Conservation (phyloP, 2,888 invertebrate species). For the Drosophila paramelanica region DNA sequence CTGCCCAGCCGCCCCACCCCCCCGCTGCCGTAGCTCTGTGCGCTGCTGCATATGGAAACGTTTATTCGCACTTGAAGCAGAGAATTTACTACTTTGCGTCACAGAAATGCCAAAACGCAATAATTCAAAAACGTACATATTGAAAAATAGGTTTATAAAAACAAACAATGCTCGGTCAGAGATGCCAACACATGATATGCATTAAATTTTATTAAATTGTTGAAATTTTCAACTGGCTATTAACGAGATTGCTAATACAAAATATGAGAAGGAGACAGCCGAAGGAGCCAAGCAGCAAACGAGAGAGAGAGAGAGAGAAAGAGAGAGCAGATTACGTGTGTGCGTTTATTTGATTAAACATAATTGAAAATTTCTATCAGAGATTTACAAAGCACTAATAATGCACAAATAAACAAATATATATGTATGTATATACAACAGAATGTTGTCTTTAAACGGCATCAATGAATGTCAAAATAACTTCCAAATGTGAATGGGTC, state of each 20-base stretch:
- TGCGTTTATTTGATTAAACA: slow-evolving; percentile 19
- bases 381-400: slow-evolving; percentile 32
- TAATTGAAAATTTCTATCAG: slow-evolving; percentile 33
- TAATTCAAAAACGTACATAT: slow-evolving; percentile 68
- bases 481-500: slow-evolving; percentile 32
- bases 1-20: not conserved
- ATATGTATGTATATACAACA: slow-evolving; percentile 12
- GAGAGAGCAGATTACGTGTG: not conserved
- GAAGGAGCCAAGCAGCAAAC: too few species aligned
- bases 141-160: slow-evolving; percentile 68
- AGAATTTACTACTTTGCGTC: slow-evolving; percentile 76
- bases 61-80: slow-evolving; percentile 60
- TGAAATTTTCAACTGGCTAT: slow-evolving; percentile 53
- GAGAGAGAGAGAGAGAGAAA: too few species aligned
- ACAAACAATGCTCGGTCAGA: slow-evolving; percentile 55
- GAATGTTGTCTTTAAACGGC: slow-evolving; percentile 35
- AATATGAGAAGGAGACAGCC: slow-evolving; percentile 14
- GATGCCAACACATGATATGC: slow-evolving; percentile 63
- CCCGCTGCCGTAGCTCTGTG: not conserved
- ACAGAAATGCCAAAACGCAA: slow-evolving; percentile 62
- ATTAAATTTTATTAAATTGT: slow-evolving; percentile 70
- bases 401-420: slow-evolving; percentile 2
- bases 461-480: slow-evolving; percentile 40
- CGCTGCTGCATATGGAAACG: slow-evolving; percentile 57
- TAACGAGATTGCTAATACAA: slow-evolving; percentile 49